Percentiles rank a stretch among this genome's conserved stretches.
Conservation (phyloP, 2,888 invertebrate genomes). For the Biston stratarius region DNA sequence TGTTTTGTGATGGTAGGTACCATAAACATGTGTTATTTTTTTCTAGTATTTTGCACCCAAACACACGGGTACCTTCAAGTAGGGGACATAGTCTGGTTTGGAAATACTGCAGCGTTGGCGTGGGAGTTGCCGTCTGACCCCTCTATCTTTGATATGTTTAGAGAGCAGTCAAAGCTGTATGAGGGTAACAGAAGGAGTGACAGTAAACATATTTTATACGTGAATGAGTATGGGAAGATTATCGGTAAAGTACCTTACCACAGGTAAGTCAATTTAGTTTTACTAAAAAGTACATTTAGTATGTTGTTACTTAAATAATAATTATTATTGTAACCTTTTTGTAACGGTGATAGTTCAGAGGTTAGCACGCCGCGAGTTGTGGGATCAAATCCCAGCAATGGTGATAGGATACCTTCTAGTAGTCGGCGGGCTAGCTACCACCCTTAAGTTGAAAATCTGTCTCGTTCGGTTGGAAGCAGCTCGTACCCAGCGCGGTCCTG, state of each 20-base stretch:
- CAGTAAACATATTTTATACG: slow-evolving; percentile 64
- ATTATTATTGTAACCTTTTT: too few relatives aligned
- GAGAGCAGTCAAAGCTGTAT: slow-evolving; percentile 54
- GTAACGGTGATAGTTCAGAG: too few relatives aligned
- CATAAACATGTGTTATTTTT: too few relatives aligned
- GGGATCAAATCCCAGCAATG: too few relatives aligned
- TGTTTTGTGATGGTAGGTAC: too few relatives aligned
- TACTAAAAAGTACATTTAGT: neutral
- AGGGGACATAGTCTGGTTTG: slow-evolving; percentile 88
- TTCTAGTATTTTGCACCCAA: slow-evolving; percentile 88
- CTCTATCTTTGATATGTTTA: slow-evolving; percentile 59
- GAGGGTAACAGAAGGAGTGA: slow-evolving; percentile 61
- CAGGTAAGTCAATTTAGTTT: slow-evolving; percentile 53
- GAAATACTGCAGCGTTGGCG: slow-evolving; percentile 91
- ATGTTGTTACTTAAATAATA: too few relatives aligned
- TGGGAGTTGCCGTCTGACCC: slow-evolving; percentile 91
- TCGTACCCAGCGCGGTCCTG: too few relatives aligned
- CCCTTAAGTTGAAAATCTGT: too few relatives aligned
- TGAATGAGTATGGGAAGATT: slow-evolving; percentile 71
- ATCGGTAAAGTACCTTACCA: slow-evolving; percentile 68
- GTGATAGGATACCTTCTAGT: too few relatives aligned
- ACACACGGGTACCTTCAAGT: slow-evolving; percentile 86
- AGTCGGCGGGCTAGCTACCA: too few relatives aligned
- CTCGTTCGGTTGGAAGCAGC: too few relatives aligned
- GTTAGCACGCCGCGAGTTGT: too few relatives aligned